These are phyloP conservation scores for Lamellibrachia satsuma DNA, from an alignment of 2,888 invertebrate species.

Conservation along the genomic window DNA sequence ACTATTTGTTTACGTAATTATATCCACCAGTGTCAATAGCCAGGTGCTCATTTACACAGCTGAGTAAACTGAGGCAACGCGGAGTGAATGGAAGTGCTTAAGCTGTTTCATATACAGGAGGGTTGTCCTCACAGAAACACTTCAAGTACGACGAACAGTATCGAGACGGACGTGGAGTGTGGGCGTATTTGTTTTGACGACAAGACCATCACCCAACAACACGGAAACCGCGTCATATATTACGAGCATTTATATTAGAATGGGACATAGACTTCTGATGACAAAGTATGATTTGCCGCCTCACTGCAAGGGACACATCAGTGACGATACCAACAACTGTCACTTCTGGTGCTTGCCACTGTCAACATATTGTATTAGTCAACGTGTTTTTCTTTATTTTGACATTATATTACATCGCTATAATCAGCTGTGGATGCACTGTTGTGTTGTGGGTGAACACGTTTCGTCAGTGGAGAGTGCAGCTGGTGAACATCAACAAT, in stretches of 20 bases:
- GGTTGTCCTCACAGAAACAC: slow-evolving; percentile 84
- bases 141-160: slow-evolving; percentile 84
- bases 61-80: too few species aligned
- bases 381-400: not conserved
- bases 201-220: slow-evolving; percentile 72
- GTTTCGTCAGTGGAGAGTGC: not conserved
- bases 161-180: slow-evolving; percentile 88
- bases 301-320: not conserved
- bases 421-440: not conserved
- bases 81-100: too few species aligned
- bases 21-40: too few species aligned
- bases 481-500: not conserved
- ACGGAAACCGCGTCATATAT: slow-evolving; percentile 83
- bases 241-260: slow-evolving; percentile 76
- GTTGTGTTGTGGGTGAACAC: not conserved
- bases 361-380: not conserved
- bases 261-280: slow-evolving; percentile 76
- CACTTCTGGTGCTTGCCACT: not conserved
- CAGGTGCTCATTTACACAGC: too few species aligned
- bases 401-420: not conserved
- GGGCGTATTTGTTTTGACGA: slow-evolving; percentile 80
- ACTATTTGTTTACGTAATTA: too few species aligned
- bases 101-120: slow-evolving; percentile 67
- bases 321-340: not conserved
- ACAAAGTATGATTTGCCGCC: not conserved